Percentiles rank a stretch among this genome's conserved stretches.
Evolutionary conservation across 2,797 vertebrate genomes (phyloP).

Genomic region (Gambelia wislizenii): DNA sequence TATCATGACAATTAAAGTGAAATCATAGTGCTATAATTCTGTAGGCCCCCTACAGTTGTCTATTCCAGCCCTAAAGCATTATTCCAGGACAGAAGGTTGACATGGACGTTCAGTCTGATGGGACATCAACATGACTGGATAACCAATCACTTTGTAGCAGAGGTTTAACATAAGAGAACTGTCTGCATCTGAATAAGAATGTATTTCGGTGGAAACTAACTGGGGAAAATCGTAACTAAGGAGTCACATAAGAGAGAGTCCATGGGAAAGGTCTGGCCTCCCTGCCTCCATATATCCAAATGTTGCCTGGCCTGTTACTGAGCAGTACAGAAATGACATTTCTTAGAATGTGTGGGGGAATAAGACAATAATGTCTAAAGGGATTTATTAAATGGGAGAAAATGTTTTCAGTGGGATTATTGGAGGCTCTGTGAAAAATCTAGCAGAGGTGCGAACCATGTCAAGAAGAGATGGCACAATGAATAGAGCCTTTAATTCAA

Average conservation of each 20-base stretch:
- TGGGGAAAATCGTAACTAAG: not conserved
- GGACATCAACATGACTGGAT: not conserved
- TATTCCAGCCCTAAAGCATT: not conserved
- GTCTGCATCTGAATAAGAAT: not conserved
- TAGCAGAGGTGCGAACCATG: not conserved
- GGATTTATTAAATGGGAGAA: constrained; percentile 37
- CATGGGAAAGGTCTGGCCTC: not conserved
- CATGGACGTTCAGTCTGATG: not conserved
- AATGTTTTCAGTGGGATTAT: constrained; percentile 43
- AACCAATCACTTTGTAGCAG: not conserved
- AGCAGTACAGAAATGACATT: constrained; percentile 3
- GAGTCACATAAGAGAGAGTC: not conserved
- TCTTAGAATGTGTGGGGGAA: constrained; percentile 15
- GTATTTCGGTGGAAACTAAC: not conserved
- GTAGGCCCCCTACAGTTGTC: no score
- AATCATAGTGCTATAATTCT: no score
- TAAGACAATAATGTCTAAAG: constrained; percentile 44
- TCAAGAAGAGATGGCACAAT: constrained; percentile 54
- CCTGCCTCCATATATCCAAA: not conserved
- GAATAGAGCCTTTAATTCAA: constrained; percentile 67
- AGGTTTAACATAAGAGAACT: not conserved
- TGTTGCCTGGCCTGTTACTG: not conserved
- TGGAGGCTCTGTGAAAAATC: constrained; percentile 34
- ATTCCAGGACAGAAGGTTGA: not conserved
- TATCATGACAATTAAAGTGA: no score